Evolutionary conservation across 2,113 vertebrate genomes (phyloP), one percentile per base, ranked within the genome.

Genomic region (Macrotus californicus): DNA sequence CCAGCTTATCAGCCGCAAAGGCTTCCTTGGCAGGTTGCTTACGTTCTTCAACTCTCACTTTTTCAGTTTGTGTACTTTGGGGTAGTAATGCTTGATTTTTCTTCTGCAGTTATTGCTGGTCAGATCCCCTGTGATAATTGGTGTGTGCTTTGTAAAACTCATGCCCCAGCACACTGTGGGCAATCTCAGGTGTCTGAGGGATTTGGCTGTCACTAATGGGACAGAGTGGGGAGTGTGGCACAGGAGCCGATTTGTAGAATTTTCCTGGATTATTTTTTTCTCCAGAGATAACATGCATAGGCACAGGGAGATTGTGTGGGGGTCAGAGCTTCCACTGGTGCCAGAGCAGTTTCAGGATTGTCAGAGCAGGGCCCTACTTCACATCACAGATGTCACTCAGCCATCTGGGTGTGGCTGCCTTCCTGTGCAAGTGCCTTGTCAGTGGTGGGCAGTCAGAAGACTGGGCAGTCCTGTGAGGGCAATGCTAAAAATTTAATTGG

Each of bases 401-500:
- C 11, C 22, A 21, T 1, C 50, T 76, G 43, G 77, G 13, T 39
- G n/a, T 5, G 24, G 36, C 14, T n/a, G 41, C 14, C 3, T 29
- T 61, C 24, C 12, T 1, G 2, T 21, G 15, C 4, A 64, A 80
- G 59, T 69, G 66, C 84, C 52, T 76, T 39, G 10, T 22, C 4
- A 5, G 48, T 14, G 14, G 34, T 59, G 66, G 34, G 26, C 50
- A 13, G 9, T 59, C 72, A 59, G 77, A 29, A 85, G 48, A 22
- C 43, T 90, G 52, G 56, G 70, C 0, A 0, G 41, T 82, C 36
- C 66, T 70, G 43, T 21, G 81, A 80, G 82, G 82, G 34, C 19
- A 72, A 82, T 73, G 29, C 22, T 61, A 73, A 90, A 64, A 22
- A 81, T 90, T 81, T 92, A 96, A 96, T 88, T 93, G 67, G 86